phyloP scores from a whole-genome alignment of 2,888 invertebrate genomes.

The Linyphia triangularis region DNA sequence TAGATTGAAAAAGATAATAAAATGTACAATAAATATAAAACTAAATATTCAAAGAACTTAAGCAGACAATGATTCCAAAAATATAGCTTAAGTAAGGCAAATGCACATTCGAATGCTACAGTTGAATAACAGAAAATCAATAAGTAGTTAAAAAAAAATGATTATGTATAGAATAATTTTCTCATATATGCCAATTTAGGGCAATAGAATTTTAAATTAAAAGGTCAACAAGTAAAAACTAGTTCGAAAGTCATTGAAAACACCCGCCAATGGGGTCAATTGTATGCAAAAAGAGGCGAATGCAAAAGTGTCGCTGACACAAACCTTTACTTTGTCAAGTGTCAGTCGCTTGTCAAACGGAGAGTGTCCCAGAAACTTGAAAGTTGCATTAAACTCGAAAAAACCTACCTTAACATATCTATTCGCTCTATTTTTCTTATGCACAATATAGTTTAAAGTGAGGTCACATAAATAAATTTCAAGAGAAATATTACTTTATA shows the following conservation, averaged over 20 bases:
- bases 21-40: no score
- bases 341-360: conserved; percentile 16
- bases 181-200: no score
- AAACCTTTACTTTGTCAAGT: conserved; percentile 24
- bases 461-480: not conserved
- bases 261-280: conserved; percentile 15
- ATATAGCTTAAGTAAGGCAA: no score
- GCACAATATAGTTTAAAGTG: not conserved
- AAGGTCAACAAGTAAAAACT: not conserved
- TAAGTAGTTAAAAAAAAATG: no score
- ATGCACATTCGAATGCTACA: no score
- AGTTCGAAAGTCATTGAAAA: not conserved
- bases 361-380: conserved; percentile 16
- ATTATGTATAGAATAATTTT: no score
- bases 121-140: no score
- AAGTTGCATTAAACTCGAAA: not conserved
- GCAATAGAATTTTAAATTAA: no score
- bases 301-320: conserved; percentile 47
- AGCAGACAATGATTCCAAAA: no score
- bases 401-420: not conserved
- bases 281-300: not conserved
- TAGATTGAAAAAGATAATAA: no score
- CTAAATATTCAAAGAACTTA: no score
- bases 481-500: not conserved
- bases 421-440: not conserved